Conservation (phyloP, 2,888 invertebrate species). For the Altica lythri region DNA sequence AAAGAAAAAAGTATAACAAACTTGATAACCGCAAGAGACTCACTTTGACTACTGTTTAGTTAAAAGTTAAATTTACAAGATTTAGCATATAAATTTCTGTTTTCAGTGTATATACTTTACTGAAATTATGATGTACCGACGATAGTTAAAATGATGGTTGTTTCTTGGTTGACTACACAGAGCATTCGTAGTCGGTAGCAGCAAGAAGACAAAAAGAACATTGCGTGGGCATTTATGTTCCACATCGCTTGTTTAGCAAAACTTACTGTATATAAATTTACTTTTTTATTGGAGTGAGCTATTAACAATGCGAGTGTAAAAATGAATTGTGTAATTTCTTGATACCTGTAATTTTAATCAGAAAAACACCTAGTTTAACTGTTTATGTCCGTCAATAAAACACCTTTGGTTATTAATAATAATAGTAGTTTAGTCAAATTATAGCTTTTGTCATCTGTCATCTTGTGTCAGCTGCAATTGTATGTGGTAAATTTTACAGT, state of each 20-base stretch:
- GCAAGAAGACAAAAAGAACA: slow-evolving; percentile 43
- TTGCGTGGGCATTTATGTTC: slow-evolving; percentile 49
- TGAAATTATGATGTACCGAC: slow-evolving; percentile 1
- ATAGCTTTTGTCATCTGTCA: neutral
- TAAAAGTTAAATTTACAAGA: no score
- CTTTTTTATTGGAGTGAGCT: slow-evolving; percentile 32
- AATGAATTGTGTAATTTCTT: slow-evolving; percentile 33
- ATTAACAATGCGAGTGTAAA: slow-evolving; percentile 21
- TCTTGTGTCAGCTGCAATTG: neutral
- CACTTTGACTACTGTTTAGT: no score
- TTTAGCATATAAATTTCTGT: no score
- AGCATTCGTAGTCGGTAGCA: slow-evolving; percentile 41
- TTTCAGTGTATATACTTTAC: no score
- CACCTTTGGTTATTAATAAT: no score
- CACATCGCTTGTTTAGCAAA: slow-evolving; percentile 47
- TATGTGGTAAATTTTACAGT: neutral
- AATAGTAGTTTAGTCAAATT: neutral
- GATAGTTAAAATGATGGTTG: slow-evolving; percentile 6
- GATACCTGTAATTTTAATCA: neutral
- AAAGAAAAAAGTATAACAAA: no score
- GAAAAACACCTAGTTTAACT: neutral
- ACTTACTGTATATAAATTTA: slow-evolving; percentile 45
- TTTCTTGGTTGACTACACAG: slow-evolving; percentile 8
- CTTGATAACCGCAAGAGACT: no score
- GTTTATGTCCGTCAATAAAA: neutral